A percentile compares a stretch with the other conserved stretches of the same genome.
Conservation (phyloP, 2,113 vertebrate genomes). For the Pomatorhinus ruficollis region DNA sequence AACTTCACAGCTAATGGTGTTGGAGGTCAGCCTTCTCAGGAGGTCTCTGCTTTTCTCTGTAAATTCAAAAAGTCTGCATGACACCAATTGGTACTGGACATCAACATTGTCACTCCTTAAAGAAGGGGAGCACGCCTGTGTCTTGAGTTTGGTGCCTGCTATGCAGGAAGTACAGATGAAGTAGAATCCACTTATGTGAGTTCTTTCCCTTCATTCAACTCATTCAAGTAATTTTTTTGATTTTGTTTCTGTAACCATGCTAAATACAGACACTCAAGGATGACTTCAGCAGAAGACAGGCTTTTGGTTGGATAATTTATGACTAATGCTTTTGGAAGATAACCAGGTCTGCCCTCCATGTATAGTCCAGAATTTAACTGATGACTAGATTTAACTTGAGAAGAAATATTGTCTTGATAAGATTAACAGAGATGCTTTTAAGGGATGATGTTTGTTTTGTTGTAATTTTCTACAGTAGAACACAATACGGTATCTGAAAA, state of each 20-base stretch:
- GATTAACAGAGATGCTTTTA: background rate
- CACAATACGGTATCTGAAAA: background rate
- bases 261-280: background rate
- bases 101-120: background rate
- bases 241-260: background rate
- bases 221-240: background rate
- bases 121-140: background rate
- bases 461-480: background rate
- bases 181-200: fast-evolving
- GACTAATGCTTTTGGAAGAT: background rate
- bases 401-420: background rate
- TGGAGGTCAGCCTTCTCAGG: background rate
- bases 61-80: background rate
- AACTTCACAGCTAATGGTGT: background rate
- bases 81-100: fast-evolving
- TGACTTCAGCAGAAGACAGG: background rate
- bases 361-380: background rate
- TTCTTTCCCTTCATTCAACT: background rate
- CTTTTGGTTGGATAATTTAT: background rate
- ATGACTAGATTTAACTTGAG: background rate
- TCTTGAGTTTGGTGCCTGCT: background rate
- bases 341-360: background rate
- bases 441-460: background rate
- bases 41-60: background rate
- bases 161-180: background rate